Percentiles rank a stretch among this genome's conserved stretches.
Conservation (phyloP, 1,140 invertebrate species). For the Panonychus citri region DNA sequence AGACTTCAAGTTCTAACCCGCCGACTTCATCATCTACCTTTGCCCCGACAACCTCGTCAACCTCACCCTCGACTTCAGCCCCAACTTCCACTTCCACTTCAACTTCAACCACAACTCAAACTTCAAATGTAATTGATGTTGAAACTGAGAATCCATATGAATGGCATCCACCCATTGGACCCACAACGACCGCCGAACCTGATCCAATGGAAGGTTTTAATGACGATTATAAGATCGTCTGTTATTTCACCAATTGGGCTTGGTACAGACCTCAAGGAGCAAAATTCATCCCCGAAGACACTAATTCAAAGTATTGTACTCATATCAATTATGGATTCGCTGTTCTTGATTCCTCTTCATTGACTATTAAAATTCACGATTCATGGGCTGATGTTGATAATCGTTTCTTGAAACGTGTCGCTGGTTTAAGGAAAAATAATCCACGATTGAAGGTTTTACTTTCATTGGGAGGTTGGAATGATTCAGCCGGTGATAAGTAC, state of each 20-base stretch:
- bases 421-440: conserved; percentile 36
- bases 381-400: conserved; percentile 62
- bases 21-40: background rate
- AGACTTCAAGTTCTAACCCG: background rate
- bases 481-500: conserved; percentile 40
- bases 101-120: background rate
- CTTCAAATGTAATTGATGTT: background rate
- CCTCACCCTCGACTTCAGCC: background rate
- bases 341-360: conserved; percentile 46
- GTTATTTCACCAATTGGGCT: conserved; percentile 69
- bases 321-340: conserved; percentile 87
- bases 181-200: background rate
- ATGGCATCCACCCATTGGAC: background rate
- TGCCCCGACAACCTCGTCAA: background rate
- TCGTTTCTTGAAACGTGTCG: conserved; percentile 42
- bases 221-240: conserved; percentile 36
- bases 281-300: conserved; percentile 76
- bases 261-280: conserved; percentile 53
- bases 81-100: background rate
- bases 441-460: conserved; percentile 47
- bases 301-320: conserved; percentile 75
- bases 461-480: conserved; percentile 59
- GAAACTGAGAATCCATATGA: background rate
- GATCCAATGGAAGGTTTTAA: background rate
- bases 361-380: conserved; percentile 51